phyloP scores from a whole-genome alignment of 2,888 invertebrate genomes.

The Sycophila texana region DNA sequence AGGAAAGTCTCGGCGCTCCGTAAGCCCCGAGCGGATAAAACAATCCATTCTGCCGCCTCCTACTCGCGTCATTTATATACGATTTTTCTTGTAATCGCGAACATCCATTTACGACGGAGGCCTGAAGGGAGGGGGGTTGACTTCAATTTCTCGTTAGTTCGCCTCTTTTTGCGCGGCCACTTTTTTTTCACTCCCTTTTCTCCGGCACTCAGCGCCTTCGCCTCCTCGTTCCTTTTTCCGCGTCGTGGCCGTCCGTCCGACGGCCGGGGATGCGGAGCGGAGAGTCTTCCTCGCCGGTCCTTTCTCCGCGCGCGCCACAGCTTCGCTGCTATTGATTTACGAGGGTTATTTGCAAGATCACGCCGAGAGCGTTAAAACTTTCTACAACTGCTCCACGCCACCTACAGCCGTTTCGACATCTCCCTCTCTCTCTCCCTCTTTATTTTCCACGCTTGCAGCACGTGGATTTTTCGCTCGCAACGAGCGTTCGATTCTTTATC shows the following conservation, averaged over 20 bases:
- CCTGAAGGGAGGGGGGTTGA: slow-evolving; percentile 52
- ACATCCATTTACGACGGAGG: slow-evolving; percentile 70
- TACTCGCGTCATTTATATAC: slow-evolving; percentile 69
- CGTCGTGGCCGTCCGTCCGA: slow-evolving; percentile 9
- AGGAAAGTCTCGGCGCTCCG: not conserved
- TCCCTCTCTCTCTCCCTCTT: not conserved
- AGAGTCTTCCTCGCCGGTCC: slow-evolving; percentile 19
- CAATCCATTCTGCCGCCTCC: slow-evolving; percentile 56
- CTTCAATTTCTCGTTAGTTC: slow-evolving; percentile 72
- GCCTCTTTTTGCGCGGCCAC: slow-evolving; percentile 10
- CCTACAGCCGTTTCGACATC: slow-evolving; percentile 53
- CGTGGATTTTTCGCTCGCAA: not conserved
- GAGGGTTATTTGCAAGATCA: slow-evolving; percentile 73
- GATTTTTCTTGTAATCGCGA: slow-evolving; percentile 73
- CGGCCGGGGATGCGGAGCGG: too few relatives aligned
- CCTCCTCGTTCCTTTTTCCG: not conserved
- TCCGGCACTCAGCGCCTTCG: slow-evolving; percentile 5
- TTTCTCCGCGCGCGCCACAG: slow-evolving; percentile 19
- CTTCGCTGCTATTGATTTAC: slow-evolving; percentile 70
- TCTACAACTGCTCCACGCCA: slow-evolving; percentile 64
- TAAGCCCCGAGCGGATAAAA: slow-evolving; percentile 27
- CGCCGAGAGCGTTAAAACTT: slow-evolving; percentile 71
- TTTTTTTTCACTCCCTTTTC: not conserved
- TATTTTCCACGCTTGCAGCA: not conserved
- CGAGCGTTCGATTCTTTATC: too few relatives aligned